phyloP scores from a whole-genome alignment of 2,113 vertebrate species.

The Rhynchomys soricoides region DNA sequence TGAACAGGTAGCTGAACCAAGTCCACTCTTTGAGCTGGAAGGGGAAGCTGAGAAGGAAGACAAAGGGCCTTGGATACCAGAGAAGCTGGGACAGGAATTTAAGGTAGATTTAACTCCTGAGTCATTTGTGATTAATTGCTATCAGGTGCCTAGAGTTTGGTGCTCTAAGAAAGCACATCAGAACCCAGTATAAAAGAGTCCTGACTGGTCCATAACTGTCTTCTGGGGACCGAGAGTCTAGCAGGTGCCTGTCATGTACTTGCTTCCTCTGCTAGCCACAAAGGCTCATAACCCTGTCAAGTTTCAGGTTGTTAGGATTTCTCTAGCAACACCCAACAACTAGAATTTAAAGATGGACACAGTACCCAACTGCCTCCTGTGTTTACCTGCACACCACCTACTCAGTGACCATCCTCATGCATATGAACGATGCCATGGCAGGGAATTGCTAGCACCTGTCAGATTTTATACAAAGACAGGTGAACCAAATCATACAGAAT shows the following conservation, averaged over 20 bases:
- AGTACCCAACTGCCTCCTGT: not conserved
- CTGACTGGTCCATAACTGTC: not conserved
- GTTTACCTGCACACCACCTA: not conserved
- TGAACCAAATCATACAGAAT: not conserved
- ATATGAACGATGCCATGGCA: not conserved
- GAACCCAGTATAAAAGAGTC: not conserved
- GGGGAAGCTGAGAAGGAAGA: not conserved
- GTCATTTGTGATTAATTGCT: not conserved
- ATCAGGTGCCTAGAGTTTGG: not conserved
- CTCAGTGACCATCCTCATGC: not conserved
- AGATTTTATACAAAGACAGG: not conserved
- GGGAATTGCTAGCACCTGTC: not conserved
- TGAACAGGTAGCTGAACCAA: not conserved
- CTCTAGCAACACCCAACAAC: not conserved
- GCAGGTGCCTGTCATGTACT: not conserved
- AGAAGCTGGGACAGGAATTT: not conserved
- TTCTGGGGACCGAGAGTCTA: not conserved
- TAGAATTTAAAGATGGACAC: not conserved
- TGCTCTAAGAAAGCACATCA: not conserved
- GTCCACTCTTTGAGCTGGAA: not conserved
- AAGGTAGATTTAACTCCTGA: not conserved
- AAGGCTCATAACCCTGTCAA: not conserved
- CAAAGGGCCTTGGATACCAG: not conserved
- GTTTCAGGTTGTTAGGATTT: not conserved
- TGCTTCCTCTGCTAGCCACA: not conserved